Evolutionary conservation across 2,888 invertebrate genomes (phyloP).

Genomic region (Cepaea hortensis): DNA sequence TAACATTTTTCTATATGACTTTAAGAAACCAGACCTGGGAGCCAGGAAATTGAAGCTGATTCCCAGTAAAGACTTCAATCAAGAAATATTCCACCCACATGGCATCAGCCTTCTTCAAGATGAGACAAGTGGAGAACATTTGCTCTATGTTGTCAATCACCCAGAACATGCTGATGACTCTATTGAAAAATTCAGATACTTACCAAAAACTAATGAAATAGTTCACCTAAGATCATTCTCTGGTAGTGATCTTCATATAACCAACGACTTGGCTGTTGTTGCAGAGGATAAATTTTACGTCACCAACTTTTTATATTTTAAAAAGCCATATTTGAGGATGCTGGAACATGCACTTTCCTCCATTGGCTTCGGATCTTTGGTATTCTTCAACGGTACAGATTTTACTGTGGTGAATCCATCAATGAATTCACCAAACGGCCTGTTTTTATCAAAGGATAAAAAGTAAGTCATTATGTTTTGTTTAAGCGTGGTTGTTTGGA

Average conservation of each 20-base stretch:
- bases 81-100: slow-evolving; percentile 54
- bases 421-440: slow-evolving; percentile 17
- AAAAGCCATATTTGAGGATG: not conserved
- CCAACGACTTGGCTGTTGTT: slow-evolving; percentile 25
- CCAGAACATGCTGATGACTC: not conserved
- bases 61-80: slow-evolving; percentile 47
- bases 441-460: slow-evolving; percentile 11
- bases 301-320: slow-evolving; percentile 47
- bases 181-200: slow-evolving; percentile 32
- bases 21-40: slow-evolving; percentile 56
- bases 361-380: not conserved
- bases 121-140: slow-evolving; percentile 43
- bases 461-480: not conserved
- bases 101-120: slow-evolving; percentile 55
- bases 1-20: slow-evolving; percentile 58
- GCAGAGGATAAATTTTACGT: slow-evolving; percentile 30
- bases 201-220: slow-evolving; percentile 12
- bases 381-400: slow-evolving; percentile 31
- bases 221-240: slow-evolving; percentile 18
- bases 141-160: slow-evolving; percentile 17
- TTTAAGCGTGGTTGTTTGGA: too few species aligned
- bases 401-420: not conserved
- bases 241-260: not conserved
- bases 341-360: not conserved
- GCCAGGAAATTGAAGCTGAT: slow-evolving; percentile 54